These are phyloP conservation scores for Rapana venosa DNA, from an alignment of 2,888 invertebrate species.

Conservation along the genomic window DNA sequence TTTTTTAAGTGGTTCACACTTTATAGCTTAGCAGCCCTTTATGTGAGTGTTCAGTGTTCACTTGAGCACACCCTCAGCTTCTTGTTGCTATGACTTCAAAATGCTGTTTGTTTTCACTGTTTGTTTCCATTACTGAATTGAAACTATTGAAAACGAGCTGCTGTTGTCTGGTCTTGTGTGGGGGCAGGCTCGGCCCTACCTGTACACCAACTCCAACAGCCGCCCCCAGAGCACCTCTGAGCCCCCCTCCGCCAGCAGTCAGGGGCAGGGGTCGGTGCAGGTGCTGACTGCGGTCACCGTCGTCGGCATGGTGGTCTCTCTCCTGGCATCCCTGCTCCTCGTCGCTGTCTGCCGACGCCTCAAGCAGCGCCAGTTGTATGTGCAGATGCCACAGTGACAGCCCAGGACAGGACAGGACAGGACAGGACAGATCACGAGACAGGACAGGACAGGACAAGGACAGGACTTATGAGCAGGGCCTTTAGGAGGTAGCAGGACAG, in stretches of 20 bases:
- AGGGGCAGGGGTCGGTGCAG: background rate
- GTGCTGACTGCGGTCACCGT: background rate
- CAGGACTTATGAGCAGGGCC: too few species aligned
- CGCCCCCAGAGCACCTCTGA: background rate
- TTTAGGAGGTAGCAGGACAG: too few species aligned
- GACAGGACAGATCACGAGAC: background rate
- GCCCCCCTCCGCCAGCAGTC: background rate
- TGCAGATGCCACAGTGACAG: constrained; percentile 15
- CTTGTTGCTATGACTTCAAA: too few species aligned
- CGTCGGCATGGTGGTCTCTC: background rate
- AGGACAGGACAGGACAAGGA: too few species aligned
- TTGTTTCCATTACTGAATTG: too few species aligned
- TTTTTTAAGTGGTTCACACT: too few species aligned
- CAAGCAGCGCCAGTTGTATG: background rate
- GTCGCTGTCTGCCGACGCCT: background rate
- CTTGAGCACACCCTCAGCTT: too few species aligned
- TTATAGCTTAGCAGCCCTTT: too few species aligned
- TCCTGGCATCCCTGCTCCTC: background rate
- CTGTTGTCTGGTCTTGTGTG: background rate
- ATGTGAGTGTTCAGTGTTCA: too few species aligned
- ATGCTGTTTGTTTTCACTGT: too few species aligned
- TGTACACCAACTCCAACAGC: constrained; percentile 53
- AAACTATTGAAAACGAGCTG: too few species aligned
- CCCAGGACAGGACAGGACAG: background rate
- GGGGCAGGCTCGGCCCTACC: constrained; percentile 48